phyloP scores from a whole-genome alignment of 2,113 vertebrate genomes.

The Monopterus albus region DNA sequence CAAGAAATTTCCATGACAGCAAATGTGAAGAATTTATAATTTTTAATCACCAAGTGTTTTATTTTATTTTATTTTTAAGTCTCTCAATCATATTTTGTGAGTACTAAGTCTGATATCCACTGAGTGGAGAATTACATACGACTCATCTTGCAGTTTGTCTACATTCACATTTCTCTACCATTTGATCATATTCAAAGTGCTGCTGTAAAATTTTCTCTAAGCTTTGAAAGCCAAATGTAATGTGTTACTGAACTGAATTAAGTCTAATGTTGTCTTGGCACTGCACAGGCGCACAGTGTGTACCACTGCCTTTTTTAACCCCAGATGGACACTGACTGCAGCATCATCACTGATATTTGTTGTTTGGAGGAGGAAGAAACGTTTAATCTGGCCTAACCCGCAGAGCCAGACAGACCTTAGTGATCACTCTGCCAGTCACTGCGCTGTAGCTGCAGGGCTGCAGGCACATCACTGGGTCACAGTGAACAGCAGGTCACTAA shows the following conservation, averaged over 20 bases:
- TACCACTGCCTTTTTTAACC: neutral
- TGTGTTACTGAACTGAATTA: constrained; percentile 1
- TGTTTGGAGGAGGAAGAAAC: constrained; percentile 72
- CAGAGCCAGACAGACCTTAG: constrained; percentile 66
- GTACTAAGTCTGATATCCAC: too few species aligned
- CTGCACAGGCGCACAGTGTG: neutral
- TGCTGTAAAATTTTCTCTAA: neutral
- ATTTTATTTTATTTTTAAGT: too few species aligned
- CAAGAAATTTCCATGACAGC: too few species aligned
- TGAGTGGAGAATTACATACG: too few species aligned
- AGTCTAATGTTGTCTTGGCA: neutral
- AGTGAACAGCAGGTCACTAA: constrained; percentile 54
- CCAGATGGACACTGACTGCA: constrained; percentile 7
- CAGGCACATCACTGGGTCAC: constrained; percentile 55
- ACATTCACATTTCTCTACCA: neutral
- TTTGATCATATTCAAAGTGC: constrained; percentile 3
- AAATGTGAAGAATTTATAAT: too few species aligned
- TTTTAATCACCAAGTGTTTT: too few species aligned
- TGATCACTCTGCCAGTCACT: constrained; percentile 10
- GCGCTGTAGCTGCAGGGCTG: constrained; percentile 21
- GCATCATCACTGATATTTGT: constrained; percentile 56
- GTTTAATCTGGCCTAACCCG: constrained; percentile 70
- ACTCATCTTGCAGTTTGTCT: constrained; percentile 11
- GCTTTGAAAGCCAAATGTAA: neutral
- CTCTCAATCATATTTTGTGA: too few species aligned